These are phyloP conservation scores for Meloidogyne exigua DNA, from an alignment of 1,140 invertebrate genomes.

Conservation along the genomic window DNA sequence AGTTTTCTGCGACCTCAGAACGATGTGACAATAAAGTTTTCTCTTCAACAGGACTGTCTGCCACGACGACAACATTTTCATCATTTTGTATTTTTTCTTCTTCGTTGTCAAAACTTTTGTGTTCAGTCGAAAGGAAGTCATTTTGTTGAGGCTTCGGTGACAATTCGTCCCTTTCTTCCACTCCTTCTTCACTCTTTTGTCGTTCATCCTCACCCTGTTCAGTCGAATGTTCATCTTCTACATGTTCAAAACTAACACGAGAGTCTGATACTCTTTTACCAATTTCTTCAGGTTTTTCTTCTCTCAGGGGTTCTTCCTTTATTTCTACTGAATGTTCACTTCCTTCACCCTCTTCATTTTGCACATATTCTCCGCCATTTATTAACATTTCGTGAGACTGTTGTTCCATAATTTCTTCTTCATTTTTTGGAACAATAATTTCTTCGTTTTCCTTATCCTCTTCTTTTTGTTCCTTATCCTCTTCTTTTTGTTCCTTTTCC, in stretches of 20 bases:
- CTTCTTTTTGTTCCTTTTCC: neutral
- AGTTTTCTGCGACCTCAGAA: too few species aligned
- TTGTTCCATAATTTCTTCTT: neutral
- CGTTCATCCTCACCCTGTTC: neutral
- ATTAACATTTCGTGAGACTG: neutral
- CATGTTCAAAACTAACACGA: neutral
- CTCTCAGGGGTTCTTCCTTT: neutral
- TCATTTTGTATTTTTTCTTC: neutral
- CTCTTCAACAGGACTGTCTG: neutral
- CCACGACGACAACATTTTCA: neutral
- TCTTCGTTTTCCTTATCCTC: neutral
- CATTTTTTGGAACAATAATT: neutral
- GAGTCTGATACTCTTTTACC: neutral
- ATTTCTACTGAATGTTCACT: constrained; percentile 1
- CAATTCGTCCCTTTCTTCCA: neutral
- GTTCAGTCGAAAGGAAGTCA: neutral
- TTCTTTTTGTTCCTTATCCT: neutral
- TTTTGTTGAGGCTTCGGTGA: neutral
- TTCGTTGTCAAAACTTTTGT: neutral
- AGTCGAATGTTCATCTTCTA: neutral
- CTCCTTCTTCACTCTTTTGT: neutral
- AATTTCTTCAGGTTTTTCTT: neutral
- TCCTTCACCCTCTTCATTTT: constrained; percentile 11
- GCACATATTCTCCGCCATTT: neutral
- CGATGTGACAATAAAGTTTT: neutral